Evolutionary conservation across 2,113 vertebrate genomes (phyloP).

Genomic region (Tautogolabrus adspersus): DNA sequence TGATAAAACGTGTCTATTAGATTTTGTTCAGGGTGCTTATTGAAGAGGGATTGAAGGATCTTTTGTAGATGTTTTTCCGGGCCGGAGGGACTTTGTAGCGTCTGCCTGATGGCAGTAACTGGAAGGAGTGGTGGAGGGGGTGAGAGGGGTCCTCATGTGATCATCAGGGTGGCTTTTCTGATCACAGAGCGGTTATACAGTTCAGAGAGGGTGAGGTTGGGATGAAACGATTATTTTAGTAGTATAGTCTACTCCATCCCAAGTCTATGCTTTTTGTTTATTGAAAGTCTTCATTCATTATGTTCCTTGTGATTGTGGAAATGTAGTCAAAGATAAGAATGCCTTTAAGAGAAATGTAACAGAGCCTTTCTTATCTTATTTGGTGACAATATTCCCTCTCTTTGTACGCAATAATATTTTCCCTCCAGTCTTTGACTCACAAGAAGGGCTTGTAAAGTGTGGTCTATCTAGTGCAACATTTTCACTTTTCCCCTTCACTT

Average conservation of each 20-base stretch:
- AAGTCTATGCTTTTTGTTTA: not conserved
- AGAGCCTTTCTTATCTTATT: slow-evolving; percentile 1
- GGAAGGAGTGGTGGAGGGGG: no score
- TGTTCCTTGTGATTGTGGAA: slow-evolving; percentile 1
- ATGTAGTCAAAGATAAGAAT: not conserved
- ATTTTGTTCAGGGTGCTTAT: no score
- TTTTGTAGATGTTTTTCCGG: no score
- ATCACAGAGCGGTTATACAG: no score
- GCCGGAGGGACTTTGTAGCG: no score
- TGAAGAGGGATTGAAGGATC: no score
- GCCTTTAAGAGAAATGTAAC: not conserved
- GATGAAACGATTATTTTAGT: not conserved
- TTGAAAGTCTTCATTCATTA: not conserved
- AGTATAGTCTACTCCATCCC: no score
- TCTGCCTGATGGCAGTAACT: no score
- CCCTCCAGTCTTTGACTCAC: slow-evolving; percentile 25
- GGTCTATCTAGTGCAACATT: slow-evolving; percentile 58
- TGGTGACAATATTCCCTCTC: slow-evolving; percentile 23
- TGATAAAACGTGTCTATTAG: no score
- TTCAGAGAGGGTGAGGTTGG: no score
- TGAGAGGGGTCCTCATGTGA: no score
- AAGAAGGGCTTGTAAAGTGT: slow-evolving; percentile 10
- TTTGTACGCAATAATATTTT: slow-evolving; percentile 33
- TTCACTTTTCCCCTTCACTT: slow-evolving; percentile 20
- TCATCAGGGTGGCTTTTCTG: no score